Evolutionary conservation across 2,888 invertebrate genomes (phyloP), one percentile per base, ranked within the genome.

Genomic region (Cataglyphis cursor): DNA sequence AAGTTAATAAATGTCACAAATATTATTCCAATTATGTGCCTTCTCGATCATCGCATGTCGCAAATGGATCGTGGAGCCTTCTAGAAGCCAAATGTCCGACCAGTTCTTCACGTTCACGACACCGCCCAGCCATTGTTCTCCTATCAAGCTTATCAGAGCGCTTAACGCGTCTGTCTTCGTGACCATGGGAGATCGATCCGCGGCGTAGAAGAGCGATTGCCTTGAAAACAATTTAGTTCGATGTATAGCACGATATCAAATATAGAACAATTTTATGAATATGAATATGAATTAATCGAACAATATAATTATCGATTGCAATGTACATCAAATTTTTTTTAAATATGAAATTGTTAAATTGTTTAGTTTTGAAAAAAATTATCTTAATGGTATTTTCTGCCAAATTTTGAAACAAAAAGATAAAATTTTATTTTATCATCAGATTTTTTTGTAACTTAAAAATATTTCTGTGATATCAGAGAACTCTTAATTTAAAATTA

Each of bases 81-180:
- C 94, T 70, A 94, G 89, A 24, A 95, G 91, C 95, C 95, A 95
- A 31, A 91, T 88, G 81, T 94, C 93, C 10, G 92, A 93, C 91
- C 93, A 94, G 90, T 94, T 94, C 31, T 91, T 90, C 68, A 90
- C 91, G 72, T 92, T 93, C 61, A 94, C 92, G n/a, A 93, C 85
- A n/a, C 95, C 94, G 10, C 95, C 95, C 64, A 95, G 94, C 95
- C 95, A 95, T 89, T 96, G 96, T 90, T 96, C 95, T 3, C 96
- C 93, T 28, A 94, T 85, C 15, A 93, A 85, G 41, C 83, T 86
- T 48, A 94, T 87, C 54, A 94, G 81, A 21, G 88, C 90, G 72
- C 86, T 90, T 51, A 93, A 62, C 18, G 93, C 91, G 18, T 82
- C 21, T n/a, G 85, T 85, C 81, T 87, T 92, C 8, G 81, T 87